Evolutionary conservation across 2,797 vertebrate species (phyloP).

Genomic region (Mus spretus): DNA sequence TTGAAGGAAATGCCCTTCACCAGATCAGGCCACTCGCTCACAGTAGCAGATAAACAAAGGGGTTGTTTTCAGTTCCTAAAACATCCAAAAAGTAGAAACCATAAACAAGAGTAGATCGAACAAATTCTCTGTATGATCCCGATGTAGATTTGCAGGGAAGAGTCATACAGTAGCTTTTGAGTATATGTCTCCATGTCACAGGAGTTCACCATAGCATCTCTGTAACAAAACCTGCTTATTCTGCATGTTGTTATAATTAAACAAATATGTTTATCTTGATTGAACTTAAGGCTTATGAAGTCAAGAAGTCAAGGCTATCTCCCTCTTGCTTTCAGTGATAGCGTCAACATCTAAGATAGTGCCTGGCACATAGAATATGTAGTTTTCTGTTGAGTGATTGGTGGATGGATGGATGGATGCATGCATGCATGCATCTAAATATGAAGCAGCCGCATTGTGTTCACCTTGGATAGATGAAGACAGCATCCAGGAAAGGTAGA

Average conservation of each 20-base stretch:
- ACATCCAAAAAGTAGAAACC: not conserved
- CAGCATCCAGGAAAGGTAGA: not conserved
- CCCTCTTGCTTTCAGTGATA: not conserved
- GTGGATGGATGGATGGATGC: not conserved
- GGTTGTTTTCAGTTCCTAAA: conserved; percentile 42
- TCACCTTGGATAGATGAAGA: not conserved
- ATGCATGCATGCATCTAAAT: not conserved
- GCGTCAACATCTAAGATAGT: not conserved
- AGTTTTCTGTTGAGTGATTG: not conserved
- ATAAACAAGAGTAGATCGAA: not conserved
- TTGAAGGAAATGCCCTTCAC: not conserved
- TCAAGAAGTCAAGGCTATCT: not conserved
- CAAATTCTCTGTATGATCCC: not conserved
- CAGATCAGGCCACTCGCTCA: not conserved
- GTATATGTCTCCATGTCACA: not conserved
- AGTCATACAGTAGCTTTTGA: not conserved
- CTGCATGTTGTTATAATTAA: not conserved
- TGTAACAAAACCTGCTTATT: not conserved
- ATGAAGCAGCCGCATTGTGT: not conserved
- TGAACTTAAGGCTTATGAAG: not conserved
- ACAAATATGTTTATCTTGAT: not conserved
- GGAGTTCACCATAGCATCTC: not conserved
- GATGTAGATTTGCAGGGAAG: not conserved
- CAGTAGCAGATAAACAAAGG: conserved; percentile 10
- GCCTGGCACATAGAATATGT: not conserved